phyloP scores from a whole-genome alignment of 2,797 vertebrate species.

The Oreonectes daqikongensis region DNA sequence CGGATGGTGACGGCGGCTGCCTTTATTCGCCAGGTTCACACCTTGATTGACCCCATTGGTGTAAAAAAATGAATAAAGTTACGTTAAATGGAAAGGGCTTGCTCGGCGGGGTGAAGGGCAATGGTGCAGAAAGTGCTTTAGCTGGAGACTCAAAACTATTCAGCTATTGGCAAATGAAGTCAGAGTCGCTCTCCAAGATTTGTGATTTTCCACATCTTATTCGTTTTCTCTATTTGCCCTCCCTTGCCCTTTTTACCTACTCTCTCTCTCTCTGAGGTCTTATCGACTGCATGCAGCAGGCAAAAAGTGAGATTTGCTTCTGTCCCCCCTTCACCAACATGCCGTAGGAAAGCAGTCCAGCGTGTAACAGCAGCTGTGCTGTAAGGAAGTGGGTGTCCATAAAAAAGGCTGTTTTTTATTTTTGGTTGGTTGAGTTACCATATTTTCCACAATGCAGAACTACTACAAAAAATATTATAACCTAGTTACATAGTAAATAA shows the following conservation, averaged over 20 bases:
- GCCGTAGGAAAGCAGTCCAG: slow-evolving; percentile 23
- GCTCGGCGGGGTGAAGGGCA: slow-evolving; percentile 44
- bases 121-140: slow-evolving; percentile 54
- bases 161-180: slow-evolving; percentile 54
- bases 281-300: slow-evolving; percentile 53
- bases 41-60: slow-evolving; percentile 55
- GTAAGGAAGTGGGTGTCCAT: slow-evolving; percentile 37
- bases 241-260: slow-evolving; percentile 16
- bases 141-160: slow-evolving; percentile 50
- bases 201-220: slow-evolving; percentile 40
- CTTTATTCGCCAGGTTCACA: slow-evolving; percentile 36
- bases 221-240: slow-evolving; percentile 24
- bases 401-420: slow-evolving; percentile 16
- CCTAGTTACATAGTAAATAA: background rate
- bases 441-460: slow-evolving; percentile 27
- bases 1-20: slow-evolving; percentile 18
- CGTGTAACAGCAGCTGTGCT: slow-evolving; percentile 20
- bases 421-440: slow-evolving; percentile 13
- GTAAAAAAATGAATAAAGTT: slow-evolving; percentile 48
- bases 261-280: slow-evolving; percentile 45
- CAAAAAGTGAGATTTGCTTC: slow-evolving; percentile 45
- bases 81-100: slow-evolving; percentile 52
- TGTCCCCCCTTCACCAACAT: slow-evolving; percentile 11
- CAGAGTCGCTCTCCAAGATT: slow-evolving; percentile 52
- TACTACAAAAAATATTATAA: background rate